phyloP scores from a whole-genome alignment of 2,888 invertebrate genomes.

The Zeuzera pyrina region DNA sequence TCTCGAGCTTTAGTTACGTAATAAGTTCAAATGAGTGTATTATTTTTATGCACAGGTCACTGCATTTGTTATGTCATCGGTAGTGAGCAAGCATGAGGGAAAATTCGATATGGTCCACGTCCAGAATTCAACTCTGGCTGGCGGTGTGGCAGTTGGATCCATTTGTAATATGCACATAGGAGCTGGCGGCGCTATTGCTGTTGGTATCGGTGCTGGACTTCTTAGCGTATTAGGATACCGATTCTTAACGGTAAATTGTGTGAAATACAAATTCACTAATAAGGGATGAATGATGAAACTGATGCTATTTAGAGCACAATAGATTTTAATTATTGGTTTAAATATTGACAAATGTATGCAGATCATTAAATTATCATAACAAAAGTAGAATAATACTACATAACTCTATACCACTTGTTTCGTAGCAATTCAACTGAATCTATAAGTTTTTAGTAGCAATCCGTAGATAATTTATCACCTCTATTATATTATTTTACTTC shows the following conservation, averaged over 20 bases:
- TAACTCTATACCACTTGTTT: neutral
- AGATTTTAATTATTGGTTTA: no score
- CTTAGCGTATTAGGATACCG: conserved; percentile 88
- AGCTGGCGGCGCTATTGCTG: conserved; percentile 85
- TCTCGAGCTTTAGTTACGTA: no score
- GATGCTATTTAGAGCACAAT: no score
- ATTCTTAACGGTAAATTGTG: conserved; percentile 77
- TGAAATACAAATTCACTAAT: no score
- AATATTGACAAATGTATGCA: no score
- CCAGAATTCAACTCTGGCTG: conserved; percentile 94
- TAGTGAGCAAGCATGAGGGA: conserved; percentile 77
- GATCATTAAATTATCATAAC: neutral
- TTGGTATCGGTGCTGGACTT: conserved; percentile 84
- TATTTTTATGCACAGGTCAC: conserved; percentile 71
- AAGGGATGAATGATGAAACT: no score
- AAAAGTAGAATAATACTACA: neutral
- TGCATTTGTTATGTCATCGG: conserved; percentile 87
- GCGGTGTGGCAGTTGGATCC: conserved; percentile 93
- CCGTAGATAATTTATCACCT: no score
- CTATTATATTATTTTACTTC: no score
- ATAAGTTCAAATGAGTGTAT: no score
- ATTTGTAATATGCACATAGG: conserved; percentile 86
- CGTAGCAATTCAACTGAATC: neutral
- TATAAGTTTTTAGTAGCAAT: neutral
- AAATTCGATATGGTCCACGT: conserved; percentile 94